Evolutionary conservation across 1,140 invertebrate species (phyloP), one percentile per base, ranked within the genome.

Genomic region (Musca vetustissima): DNA sequence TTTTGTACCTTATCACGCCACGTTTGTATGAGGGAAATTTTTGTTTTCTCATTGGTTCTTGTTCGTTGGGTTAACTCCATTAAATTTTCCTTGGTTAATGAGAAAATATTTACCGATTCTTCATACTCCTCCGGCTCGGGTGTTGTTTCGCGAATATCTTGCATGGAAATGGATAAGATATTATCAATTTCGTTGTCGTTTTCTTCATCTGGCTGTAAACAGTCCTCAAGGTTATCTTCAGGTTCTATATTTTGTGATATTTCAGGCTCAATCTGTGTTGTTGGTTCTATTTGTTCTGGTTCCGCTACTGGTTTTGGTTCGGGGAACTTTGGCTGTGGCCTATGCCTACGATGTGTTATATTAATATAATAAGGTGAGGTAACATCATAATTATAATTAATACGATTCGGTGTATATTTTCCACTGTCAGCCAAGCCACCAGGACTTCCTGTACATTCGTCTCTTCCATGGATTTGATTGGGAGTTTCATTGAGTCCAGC

Each of bases 341-440:
- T 69, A 49, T 74, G 68, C 9, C 81, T 71, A n/a, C 79, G 74
- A 69, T 81, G 79, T 8, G 80, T 83, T 13, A 83, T 80, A 49
- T 83, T 81, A 2, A 83, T 80, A 17, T 78, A 82, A 61, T 81
- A 83, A 0, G 81, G 81, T 2, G 78, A 80, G 6, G 80, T 80
- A 0, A 73, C 74, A 69, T 83, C 80, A 25, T 82, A 73, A 53
- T 82, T 82, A 24, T 82, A 82, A 61, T 76, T 73, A 1, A 76
- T 66, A 2, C 61, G 70, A 25, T 74, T 81, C 24, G 79, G 79
- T 2, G 80, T 82, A 21, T 55, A 69, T 66, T 65, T 71, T 11
- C 53, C 57, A 1, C 13, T 52, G 22, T 67, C 50, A 3, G 28
- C 14, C 1, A 28, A 15, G 36, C 17, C 28, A 36, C 11, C 14